A percentile compares a stretch with the other conserved stretches of the same genome.
Evolutionary conservation across 2,888 invertebrate genomes (phyloP).

Genomic region (Cephus nigrinus): DNA sequence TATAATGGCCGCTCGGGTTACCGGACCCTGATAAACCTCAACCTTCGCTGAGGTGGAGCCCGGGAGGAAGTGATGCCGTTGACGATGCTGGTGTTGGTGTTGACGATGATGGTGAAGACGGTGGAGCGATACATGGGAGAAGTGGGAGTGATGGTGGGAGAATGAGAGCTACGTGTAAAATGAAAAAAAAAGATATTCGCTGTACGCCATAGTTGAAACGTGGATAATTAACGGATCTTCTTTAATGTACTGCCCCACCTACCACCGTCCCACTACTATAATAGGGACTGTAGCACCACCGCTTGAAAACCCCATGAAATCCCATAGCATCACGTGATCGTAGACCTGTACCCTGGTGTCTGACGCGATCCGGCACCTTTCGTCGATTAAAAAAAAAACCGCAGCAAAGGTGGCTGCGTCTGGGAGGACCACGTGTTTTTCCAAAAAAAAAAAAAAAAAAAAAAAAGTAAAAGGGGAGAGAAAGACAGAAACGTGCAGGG

Average conservation of each 20-base stretch:
- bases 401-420: background rate
- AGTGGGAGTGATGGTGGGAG: conserved; percentile 26
- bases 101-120: background rate
- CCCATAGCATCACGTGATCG: background rate
- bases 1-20: conserved; percentile 62
- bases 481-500: background rate
- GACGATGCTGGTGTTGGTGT: background rate
- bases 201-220: background rate
- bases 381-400: background rate
- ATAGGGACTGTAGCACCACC: background rate
- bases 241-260: background rate
- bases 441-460: background rate
- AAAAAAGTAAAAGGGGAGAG: background rate
- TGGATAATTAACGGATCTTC: background rate
- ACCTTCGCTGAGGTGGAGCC: conserved; percentile 30
- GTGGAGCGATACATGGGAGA: background rate
- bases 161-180: conserved; percentile 31
- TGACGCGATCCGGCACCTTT: background rate
- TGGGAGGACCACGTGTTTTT: conserved; percentile 2
- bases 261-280: background rate
- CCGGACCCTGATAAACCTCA: conserved; percentile 28
- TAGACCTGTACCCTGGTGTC: background rate
- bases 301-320: background rate
- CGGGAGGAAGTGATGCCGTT: background rate
- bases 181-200: background rate